Percentiles rank a stretch among this genome's conserved stretches.
These are phyloP conservation scores for Forbesichthys papilliferus DNA, from an alignment of 2,113 vertebrate species.

Conservation along the genomic window DNA sequence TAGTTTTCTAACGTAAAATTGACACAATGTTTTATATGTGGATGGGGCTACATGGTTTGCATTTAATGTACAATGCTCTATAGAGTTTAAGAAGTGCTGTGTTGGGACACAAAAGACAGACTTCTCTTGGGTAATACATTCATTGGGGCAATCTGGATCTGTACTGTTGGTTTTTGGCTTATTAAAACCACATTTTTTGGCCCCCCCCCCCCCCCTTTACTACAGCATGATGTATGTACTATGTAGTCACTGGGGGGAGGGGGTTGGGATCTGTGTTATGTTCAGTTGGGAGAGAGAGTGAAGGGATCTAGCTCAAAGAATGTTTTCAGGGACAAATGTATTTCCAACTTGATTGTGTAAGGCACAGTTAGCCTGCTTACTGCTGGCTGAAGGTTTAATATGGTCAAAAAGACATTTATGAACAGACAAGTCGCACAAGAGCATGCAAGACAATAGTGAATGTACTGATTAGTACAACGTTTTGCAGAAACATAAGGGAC, in stretches of 20 bases:
- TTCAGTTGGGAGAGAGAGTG: slow-evolving; percentile 19
- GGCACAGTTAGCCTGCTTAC: too few relatives aligned
- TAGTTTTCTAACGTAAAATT: slow-evolving; percentile 2
- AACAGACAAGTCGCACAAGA: neutral
- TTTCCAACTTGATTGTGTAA: too few relatives aligned
- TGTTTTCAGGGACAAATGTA: neutral
- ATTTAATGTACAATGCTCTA: slow-evolving; percentile 6
- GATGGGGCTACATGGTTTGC: neutral
- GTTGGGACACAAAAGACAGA: slow-evolving; percentile 6
- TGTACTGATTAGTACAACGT: neutral
- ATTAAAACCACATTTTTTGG: slow-evolving; percentile 73
- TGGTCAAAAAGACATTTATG: neutral
- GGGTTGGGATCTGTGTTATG: slow-evolving; percentile 26
- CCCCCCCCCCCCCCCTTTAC: slow-evolving; percentile 17
- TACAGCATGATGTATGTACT: slow-evolving; percentile 30
- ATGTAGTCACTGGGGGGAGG: slow-evolving; percentile 33
- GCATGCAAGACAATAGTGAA: neutral
- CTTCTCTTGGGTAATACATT: slow-evolving; percentile 37
- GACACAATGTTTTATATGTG: neutral
- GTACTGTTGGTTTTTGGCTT: slow-evolving; percentile 19
- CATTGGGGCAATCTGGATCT: slow-evolving; percentile 48
- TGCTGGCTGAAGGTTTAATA: neutral
- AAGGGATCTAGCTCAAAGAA: neutral
- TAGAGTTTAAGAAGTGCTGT: slow-evolving; percentile 21
- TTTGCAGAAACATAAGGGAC: slow-evolving; percentile 46